Evolutionary conservation across 2,113 vertebrate species (phyloP), one percentile per base, ranked within the genome.

Genomic region (Amblyornis subalaris): DNA sequence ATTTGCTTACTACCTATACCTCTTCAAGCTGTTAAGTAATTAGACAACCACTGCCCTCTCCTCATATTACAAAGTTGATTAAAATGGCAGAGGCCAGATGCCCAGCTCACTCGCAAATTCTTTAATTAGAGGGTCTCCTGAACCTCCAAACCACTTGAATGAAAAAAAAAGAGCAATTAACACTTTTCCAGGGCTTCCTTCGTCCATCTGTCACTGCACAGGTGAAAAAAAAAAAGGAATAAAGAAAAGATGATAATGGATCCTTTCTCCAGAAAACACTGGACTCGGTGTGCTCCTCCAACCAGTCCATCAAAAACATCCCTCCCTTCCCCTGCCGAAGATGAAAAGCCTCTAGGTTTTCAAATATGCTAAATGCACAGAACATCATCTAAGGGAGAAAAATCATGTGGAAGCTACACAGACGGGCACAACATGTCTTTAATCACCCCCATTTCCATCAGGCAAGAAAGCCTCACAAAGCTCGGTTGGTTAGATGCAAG

Each of bases 161-260:
- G 69, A 83, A 97, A 98, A 97, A 98, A 95, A 96, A 98, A 98
- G 97, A 97, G 97, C 97, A 98, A 98, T 98, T 98, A 98, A 97
- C 96, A 97, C 95, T 97, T 95, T 97, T 96, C 88, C 85, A 89
- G 84, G 90, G 91, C 89, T 89, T 91, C 61, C 84, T 96, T 94
- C 31, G 6, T 97, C 97, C 98, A 98, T 98, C 97, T 98, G 98
- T 97, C 97, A 97, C 78, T 92, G 96, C 82, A 97, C 97, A 98
- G 98, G 98, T 98, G 90, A 98, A 96, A 77, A 92, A 60, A 47
- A 54, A 29, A 73, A 36, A 44, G 92, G 58, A 36, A 54, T 16
- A 11, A 67, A 75, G 6, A 33, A 78, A 87, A 66, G 4, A 95
- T 71, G 36, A 97, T 91, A 96, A 97, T 93, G 45, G 90, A 89